Evolutionary conservation across 2,113 vertebrate genomes (phyloP).

Genomic region (Daubentonia madagascariensis): DNA sequence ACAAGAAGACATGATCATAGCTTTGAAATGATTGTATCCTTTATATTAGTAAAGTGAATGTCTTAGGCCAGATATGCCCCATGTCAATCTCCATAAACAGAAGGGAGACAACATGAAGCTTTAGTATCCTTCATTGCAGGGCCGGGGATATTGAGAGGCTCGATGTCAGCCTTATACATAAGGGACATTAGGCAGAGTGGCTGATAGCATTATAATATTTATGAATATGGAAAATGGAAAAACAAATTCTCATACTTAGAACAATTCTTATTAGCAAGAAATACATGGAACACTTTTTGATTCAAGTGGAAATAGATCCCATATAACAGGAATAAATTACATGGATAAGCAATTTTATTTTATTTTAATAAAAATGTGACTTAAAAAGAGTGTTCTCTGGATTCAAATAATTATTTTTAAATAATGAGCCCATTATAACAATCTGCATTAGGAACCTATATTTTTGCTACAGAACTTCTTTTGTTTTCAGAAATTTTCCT

Average conservation of each 20-base stretch:
- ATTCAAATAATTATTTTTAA: conserved; percentile 58
- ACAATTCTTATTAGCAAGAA: conserved; percentile 47
- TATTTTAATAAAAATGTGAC: conserved; percentile 48
- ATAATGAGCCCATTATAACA: conserved; percentile 27
- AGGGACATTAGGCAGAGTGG: neutral
- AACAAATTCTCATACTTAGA: neutral
- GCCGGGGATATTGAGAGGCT: neutral
- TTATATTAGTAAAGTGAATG: neutral
- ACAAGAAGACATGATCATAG: neutral
- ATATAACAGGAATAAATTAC: conserved; percentile 39
- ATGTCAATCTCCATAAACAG: neutral
- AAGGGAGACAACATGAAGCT: neutral
- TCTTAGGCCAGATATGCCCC: neutral
- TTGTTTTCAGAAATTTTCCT: conserved; percentile 38
- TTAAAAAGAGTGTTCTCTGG: conserved; percentile 22
- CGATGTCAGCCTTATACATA: neutral
- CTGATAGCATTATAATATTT: neutral
- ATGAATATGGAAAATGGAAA: neutral
- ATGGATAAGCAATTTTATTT: conserved; percentile 49
- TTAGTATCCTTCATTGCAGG: neutral
- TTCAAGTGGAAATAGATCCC: conserved; percentile 35
- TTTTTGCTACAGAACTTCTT: conserved; percentile 27
- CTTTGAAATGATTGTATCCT: neutral
- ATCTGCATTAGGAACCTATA: neutral
- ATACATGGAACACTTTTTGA: neutral